Evolutionary conservation across 1,140 invertebrate genomes (phyloP).

Genomic region (Diorhabda sublineata): DNA sequence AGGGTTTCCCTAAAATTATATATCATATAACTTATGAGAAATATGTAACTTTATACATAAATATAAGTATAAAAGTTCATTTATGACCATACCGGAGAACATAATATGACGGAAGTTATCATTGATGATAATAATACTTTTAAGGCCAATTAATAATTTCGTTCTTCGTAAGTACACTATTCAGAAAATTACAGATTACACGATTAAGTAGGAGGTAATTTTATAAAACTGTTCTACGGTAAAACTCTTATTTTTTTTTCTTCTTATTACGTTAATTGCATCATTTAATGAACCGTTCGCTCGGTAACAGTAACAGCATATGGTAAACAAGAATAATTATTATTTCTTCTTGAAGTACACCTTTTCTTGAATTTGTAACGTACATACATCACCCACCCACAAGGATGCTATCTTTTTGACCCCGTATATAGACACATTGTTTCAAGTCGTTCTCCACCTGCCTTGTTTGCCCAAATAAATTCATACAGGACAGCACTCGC

Average conservation of each 20-base stretch:
- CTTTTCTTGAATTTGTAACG: constrained; percentile 12
- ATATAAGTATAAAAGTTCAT: too few relatives aligned
- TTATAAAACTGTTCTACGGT: neutral
- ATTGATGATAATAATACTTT: too few relatives aligned
- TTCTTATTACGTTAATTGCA: constrained; percentile 1
- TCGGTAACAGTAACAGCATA: constrained; percentile 20
- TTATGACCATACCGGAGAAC: too few relatives aligned
- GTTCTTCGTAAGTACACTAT: neutral
- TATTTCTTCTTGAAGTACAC: constrained; percentile 24
- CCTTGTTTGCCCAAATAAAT: neutral
- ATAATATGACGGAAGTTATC: too few relatives aligned
- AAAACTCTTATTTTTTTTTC: neutral
- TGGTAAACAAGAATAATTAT: constrained; percentile 28
- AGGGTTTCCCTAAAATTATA: too few relatives aligned
- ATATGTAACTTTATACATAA: too few relatives aligned
- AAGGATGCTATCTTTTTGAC: neutral
- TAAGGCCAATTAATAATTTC: too few relatives aligned
- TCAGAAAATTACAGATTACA: neutral
- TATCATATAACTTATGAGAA: too few relatives aligned
- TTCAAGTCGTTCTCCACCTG: constrained; percentile 1
- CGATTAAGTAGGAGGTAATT: neutral
- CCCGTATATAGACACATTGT: neutral
- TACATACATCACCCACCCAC: constrained; percentile 1
- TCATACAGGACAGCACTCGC: neutral
- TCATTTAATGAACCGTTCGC: neutral